phyloP scores from a whole-genome alignment of 2,888 invertebrate genomes.

The Crossocerus cetratus region DNA sequence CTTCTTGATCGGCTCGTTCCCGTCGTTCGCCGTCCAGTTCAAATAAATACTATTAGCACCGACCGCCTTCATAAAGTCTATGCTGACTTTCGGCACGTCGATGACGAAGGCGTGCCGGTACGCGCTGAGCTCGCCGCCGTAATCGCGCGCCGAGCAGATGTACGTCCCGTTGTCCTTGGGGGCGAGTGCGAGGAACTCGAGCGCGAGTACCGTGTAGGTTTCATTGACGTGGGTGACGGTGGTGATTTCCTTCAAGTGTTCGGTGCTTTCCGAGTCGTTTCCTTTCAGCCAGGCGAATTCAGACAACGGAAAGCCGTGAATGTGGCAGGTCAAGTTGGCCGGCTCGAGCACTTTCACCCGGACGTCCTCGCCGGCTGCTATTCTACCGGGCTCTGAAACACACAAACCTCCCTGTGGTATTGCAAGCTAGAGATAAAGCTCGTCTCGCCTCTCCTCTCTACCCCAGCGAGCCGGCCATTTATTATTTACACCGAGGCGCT shows the following conservation, averaged over 20 bases:
- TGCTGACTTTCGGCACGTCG: slow-evolving; percentile 84
- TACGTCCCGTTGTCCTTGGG: slow-evolving; percentile 88
- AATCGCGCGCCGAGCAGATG: slow-evolving; percentile 70
- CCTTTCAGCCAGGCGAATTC: slow-evolving; percentile 81
- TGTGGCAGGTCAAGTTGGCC: slow-evolving; percentile 79
- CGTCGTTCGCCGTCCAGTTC: slow-evolving; percentile 89
- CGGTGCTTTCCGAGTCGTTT: slow-evolving; percentile 76
- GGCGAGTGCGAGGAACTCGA: slow-evolving; percentile 80
- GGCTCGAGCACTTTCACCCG: slow-evolving; percentile 79
- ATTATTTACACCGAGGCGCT: slow-evolving; percentile 1
- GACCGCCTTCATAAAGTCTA: slow-evolving; percentile 86
- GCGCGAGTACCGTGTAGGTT: slow-evolving; percentile 80
- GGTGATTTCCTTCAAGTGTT: slow-evolving; percentile 73
- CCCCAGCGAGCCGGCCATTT: neutral
- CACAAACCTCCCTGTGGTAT: neutral
- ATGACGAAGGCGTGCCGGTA: slow-evolving; percentile 80
- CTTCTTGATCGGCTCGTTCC: slow-evolving; percentile 83
- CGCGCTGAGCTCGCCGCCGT: slow-evolving; percentile 77
- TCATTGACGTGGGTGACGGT: slow-evolving; percentile 77
- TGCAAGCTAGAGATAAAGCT: neutral
- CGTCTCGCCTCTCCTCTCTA: neutral
- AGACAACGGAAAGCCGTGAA: slow-evolving; percentile 81
- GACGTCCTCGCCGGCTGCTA: slow-evolving; percentile 77
- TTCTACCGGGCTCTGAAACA: slow-evolving; percentile 78
- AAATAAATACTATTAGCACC: slow-evolving; percentile 86